Percentiles rank a stretch among this genome's conserved stretches.
phyloP scores from a whole-genome alignment of 2,113 vertebrate species.

The Notarius lentiginosus region DNA sequence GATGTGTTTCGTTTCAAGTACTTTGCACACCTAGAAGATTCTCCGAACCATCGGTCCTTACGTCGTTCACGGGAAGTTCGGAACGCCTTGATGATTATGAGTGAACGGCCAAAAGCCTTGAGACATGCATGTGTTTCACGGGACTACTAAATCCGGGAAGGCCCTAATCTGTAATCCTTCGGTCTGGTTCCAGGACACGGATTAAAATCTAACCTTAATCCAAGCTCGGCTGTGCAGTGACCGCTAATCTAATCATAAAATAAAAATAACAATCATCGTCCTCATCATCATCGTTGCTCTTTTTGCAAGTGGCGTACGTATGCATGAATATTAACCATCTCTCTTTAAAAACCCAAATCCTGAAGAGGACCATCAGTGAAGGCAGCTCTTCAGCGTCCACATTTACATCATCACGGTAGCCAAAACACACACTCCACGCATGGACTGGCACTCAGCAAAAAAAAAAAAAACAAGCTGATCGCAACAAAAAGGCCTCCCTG shows the following conservation, averaged over 20 bases:
- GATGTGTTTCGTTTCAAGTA: neutral
- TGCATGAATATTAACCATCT: constrained; percentile 43
- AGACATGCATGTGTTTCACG: neutral
- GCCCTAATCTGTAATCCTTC: neutral
- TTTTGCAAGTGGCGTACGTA: neutral
- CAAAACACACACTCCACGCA: constrained; percentile 47
- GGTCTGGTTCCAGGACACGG: neutral
- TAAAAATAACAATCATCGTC: neutral
- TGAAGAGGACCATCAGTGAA: constrained; percentile 43
- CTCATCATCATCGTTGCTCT: neutral
- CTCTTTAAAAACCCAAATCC: constrained; percentile 34
- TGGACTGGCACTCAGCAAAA: constrained; percentile 56
- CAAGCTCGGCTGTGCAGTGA: neutral
- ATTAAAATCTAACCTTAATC: neutral
- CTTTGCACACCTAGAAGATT: neutral
- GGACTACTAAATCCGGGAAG: neutral
- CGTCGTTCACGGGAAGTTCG: neutral
- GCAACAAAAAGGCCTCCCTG: constrained; percentile 72
- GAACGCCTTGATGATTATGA: neutral
- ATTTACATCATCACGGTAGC: constrained; percentile 39
- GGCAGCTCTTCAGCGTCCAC: constrained; percentile 42
- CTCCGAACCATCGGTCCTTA: neutral
- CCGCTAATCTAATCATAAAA: neutral
- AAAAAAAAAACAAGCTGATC: constrained; percentile 63
- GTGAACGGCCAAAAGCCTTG: neutral